A percentile compares a stretch with the other conserved stretches of the same genome.
Evolutionary conservation across 2,888 invertebrate species (phyloP).

Genomic region (Plagodis dolabraria): DNA sequence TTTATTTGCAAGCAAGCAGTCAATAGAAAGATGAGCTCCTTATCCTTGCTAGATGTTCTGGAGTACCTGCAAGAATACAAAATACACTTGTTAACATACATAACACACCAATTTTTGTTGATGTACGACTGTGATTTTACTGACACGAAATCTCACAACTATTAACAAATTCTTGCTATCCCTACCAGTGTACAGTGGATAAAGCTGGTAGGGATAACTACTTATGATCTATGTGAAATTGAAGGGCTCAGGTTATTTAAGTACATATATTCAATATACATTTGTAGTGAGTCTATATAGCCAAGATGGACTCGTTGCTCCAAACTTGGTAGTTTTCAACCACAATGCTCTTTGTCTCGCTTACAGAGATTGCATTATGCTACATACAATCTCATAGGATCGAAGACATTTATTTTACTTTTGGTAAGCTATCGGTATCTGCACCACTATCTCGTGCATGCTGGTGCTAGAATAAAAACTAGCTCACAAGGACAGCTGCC

Average conservation of each 20-base stretch:
- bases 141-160: too few relatives aligned
- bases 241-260: not conserved
- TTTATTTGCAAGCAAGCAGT: conserved; percentile 16
- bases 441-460: too few relatives aligned
- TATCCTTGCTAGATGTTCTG: conserved; percentile 11
- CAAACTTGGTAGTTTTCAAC: conserved; percentile 58
- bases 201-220: too few relatives aligned
- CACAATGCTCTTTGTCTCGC: conserved; percentile 55
- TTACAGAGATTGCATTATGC: conserved; percentile 37
- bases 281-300: conserved; percentile 69
- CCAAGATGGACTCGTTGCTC: conserved; percentile 42
- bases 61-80: conserved; percentile 15
- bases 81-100: too few relatives aligned
- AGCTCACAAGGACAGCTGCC: too few relatives aligned
- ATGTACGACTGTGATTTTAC: too few relatives aligned
- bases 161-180: too few relatives aligned
- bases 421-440: too few relatives aligned
- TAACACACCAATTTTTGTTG: too few relatives aligned
- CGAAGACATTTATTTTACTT: conserved; percentile 12
- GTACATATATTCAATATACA: not conserved
- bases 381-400: conserved; percentile 13
- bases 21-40: conserved; percentile 11
- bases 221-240: too few relatives aligned
- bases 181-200: too few relatives aligned
- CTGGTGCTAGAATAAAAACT: too few relatives aligned